Percentiles rank a stretch among this genome's conserved stretches.
These are phyloP conservation scores for Crotophaga sulcirostris DNA, from an alignment of 2,113 vertebrate species.

Conservation along the genomic window DNA sequence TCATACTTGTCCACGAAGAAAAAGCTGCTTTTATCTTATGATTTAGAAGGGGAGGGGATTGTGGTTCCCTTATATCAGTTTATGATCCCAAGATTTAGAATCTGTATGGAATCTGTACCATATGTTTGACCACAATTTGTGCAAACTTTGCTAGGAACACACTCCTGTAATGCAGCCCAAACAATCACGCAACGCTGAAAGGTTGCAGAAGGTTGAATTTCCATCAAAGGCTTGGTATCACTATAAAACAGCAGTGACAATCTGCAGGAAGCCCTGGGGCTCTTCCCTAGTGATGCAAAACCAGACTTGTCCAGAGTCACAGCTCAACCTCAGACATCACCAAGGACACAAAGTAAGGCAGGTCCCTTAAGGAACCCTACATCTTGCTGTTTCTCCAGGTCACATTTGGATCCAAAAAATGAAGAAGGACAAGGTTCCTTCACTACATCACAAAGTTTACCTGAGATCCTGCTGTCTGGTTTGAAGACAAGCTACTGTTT, in stretches of 20 bases:
- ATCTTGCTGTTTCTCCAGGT: not conserved
- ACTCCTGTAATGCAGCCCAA: not conserved
- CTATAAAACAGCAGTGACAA: not conserved
- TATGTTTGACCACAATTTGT: conserved; percentile 27
- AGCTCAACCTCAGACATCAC: not conserved
- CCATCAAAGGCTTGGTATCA: not conserved
- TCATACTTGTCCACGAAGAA: not conserved
- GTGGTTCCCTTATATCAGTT: conserved; percentile 46
- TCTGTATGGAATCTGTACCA: conserved; percentile 57
- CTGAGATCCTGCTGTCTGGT: not conserved
- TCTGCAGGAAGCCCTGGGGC: not conserved
- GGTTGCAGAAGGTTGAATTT: not conserved
- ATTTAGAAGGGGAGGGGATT: conserved; percentile 52
- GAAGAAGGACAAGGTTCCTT: not conserved
- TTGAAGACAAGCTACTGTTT: not conserved
- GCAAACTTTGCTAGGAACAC: not conserved
- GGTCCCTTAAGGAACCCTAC: not conserved
- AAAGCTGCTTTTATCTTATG: conserved; percentile 52
- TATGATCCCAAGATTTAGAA: conserved; percentile 62
- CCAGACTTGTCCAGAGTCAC: not conserved
- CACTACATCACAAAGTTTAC: not conserved
- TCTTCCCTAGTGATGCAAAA: not conserved
- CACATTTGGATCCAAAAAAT: not conserved
- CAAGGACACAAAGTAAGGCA: not conserved
- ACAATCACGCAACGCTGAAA: not conserved